Base-by-base conservation (phyloP, 2,113 vertebrate genomes). In the Corydoras maculifer region DNA sequence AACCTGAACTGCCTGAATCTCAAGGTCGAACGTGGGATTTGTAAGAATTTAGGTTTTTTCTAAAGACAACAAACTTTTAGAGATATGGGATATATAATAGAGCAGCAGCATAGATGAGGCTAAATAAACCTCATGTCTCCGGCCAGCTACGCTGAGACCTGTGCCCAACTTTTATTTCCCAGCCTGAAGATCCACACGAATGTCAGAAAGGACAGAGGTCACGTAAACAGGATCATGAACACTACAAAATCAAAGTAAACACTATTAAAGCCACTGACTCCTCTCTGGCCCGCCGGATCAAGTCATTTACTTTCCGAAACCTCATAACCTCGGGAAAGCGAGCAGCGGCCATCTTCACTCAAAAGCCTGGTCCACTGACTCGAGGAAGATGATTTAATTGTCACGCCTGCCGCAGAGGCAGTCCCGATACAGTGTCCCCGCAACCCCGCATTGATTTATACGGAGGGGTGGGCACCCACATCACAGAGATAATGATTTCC, bases 401-500 rank as follows among this genome's bases (percentile, higher is more conserved):
- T 15, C 57, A 70, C n/a, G 35, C 48, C 63, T 74, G 25, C 62
- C 58, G 61, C 55, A 50, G 70, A 50, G 29, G 55, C 53, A 9
- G 59, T 10, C 51, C 51, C 49, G 55, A 50, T 32, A 3, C 48
- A 32, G 65, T 62, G 35, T 31, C 61, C 59, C 11, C 25, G 63
- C 29, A 72, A 72, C 64, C 35, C 10, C 48, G 11, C 14, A 74
- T 60, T 62, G 68, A 77, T 79, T 72, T 68, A 65, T 69, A 68
- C 53, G 4, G 61, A 75, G 63, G 53, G 71, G 71, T 18, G 68
- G 57, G 60, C 35, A 13, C 65, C 68, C 61, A 66, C 68, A 72
- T 76, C 74, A 29, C 81, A 77, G 76, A 76, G 70, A 78, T 79
- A 77, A 79, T 59, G 70, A 75, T 74, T 72, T 65, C 57, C 75